Base-by-base conservation (phyloP, 2,113 vertebrate species). In the Cebus imitator region DNA sequence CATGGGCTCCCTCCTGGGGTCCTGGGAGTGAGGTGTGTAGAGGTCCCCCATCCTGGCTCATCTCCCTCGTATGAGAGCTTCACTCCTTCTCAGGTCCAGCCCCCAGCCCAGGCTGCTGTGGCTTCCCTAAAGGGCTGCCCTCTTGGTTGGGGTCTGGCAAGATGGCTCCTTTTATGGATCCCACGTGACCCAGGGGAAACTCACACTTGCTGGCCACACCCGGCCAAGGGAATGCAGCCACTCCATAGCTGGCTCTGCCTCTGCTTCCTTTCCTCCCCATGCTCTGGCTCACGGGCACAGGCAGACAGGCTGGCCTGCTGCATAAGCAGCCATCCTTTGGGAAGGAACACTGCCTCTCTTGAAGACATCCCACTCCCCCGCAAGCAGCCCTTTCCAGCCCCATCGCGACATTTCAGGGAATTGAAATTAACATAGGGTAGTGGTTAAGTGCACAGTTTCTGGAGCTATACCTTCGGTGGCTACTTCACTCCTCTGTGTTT, bases 21-120 rank as follows among this genome's bases (percentile, higher is more conserved):
- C 18, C 45, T 6, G 1, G 91, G 80, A 25, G 21, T 1, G 27
- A 30, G 18, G 3, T 30, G 17, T 16, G 70, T 55, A 40, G 75
- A 16, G 4, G 10, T 6, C 1, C 4, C 6, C 21, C 12, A 1
- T 9, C 55, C 8, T 7, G 25, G 18, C 37, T 66, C 4, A 0
- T 11, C 35, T 58, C 21, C 2, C 75, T n/a, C 5, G 1, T 27
- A 12, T 5, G 35, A 27, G 16, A 43, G 32, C 32, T 16, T 25
- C 23, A 48, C 10, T 78, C 12, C 20, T 11, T 45, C 55, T 37
- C 20, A 18, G 35, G 35, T 66, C 78, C n/a, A 72, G 61, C 68
- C 66, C 50, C 25, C 87, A 18, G 43, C 17, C 35, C 66, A n/a
- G 70, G 66, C 87, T 35, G 21, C 30, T 8, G 43, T 35, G 32